Evolutionary conservation across 2,797 vertebrate genomes (phyloP).

Genomic region (Taeniopygia guttata): DNA sequence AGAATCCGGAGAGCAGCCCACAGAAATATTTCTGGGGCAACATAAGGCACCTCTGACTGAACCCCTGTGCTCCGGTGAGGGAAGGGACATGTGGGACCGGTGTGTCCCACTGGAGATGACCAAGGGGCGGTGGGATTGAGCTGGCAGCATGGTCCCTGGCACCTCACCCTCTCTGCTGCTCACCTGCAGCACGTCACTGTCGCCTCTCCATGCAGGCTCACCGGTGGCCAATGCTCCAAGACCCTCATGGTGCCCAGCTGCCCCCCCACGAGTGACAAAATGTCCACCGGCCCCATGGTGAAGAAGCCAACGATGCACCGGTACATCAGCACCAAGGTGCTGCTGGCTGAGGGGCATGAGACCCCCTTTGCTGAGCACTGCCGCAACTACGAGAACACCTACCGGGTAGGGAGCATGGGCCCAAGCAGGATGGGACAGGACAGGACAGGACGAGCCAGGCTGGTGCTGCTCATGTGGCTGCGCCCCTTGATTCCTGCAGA

Average conservation of each 20-base stretch:
- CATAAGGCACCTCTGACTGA: not conserved
- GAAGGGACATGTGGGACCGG: not conserved
- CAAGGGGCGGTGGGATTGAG: fast-evolving
- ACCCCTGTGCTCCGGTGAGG: fast-evolving
- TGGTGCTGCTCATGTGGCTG: fast-evolving
- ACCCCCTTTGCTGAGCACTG: constrained; percentile 89
- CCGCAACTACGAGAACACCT: constrained; percentile 85
- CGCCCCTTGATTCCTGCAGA: constrained; percentile 18
- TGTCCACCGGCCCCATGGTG: constrained; percentile 76
- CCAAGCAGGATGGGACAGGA: fast-evolving
- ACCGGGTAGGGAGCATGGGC: constrained; percentile 74
- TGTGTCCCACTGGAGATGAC: fast-evolving
- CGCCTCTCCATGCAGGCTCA: constrained; percentile 28
- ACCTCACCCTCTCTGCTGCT: not conserved
- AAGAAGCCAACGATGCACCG: constrained; percentile 84
- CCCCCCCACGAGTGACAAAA: constrained; percentile 77
- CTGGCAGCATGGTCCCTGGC: fast-evolving
- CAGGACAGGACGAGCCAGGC: fast-evolving
- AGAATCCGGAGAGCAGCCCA: fast-evolving
- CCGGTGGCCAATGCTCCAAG: constrained; percentile 74
- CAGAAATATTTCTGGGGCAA: not conserved
- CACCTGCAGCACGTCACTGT: not conserved
- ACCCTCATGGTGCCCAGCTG: constrained; percentile 76
- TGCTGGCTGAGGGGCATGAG: constrained; percentile 85
- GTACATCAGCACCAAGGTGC: constrained; percentile 91